Base-by-base conservation (phyloP, 2,113 vertebrate genomes). In the Pavo muticus region DNA sequence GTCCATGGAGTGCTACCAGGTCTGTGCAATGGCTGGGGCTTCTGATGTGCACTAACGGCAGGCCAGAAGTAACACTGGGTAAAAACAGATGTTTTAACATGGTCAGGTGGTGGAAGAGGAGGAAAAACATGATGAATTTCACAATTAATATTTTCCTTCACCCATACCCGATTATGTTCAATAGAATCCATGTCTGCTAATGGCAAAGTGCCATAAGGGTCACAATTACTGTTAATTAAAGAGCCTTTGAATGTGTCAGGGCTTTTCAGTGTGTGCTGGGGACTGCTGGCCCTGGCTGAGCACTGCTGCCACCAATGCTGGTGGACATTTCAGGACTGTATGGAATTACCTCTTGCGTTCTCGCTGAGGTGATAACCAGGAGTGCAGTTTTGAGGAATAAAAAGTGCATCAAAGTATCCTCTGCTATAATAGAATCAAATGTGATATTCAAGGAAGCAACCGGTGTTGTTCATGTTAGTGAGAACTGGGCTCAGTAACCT, bases 321-420 rank as follows among this genome's bases (percentile, higher is more conserved):
- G 6, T 48, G 64, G n/a, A 1, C 11, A 1, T 3, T 27, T 17
- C 40, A 4, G 1, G 30, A 21, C 54, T 3, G 9, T 0, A 9
- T 29, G 29, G 45, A 39, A 4, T 8, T 10, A 14, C 35, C 9
- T 6, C 29, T 5, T 6, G 3, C 19, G n/a, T 6, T 10, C 1
- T 27, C 11, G 1, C 10, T 10, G 27, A 37, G 47, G 2, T 1
- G 3, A 6, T 12, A n/a, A 5, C 47, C 15, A 13, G 6, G 15
- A 3, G 47, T 8, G 5, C 2, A 2, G 14, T 25, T 59, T 7
- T 19, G 23, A 35, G 19, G 14, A 69, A 54, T 29, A 40, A 69
- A 35, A 63, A 30, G 39, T 30, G 6, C 19, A 67, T 67, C 19
- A 1, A 32, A 44, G n/a, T 9, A 29, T 7, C 47, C 29, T 30